A percentile compares a stretch with the other conserved stretches of the same genome.
phyloP scores from a whole-genome alignment of 2,797 vertebrate species.

The Enteromius afrohamiltoni region DNA sequence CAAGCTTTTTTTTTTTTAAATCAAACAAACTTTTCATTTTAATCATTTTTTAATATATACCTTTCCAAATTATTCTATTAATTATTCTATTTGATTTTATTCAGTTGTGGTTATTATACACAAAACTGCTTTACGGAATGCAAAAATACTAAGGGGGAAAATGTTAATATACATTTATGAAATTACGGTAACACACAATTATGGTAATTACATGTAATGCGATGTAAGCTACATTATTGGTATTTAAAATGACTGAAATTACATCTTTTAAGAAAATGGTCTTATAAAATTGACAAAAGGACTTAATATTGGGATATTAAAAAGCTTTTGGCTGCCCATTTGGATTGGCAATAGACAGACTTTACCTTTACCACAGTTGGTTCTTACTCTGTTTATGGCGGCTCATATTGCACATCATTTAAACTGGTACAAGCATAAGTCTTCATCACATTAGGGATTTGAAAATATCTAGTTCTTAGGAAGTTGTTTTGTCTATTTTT shows the following conservation, averaged over 20 bases:
- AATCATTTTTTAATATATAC: background rate
- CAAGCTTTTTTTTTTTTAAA: background rate
- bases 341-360: constrained; percentile 15
- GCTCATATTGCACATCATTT: constrained; percentile 20
- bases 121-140: background rate
- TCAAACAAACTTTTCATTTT: background rate
- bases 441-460: constrained; percentile 23
- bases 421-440: background rate
- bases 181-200: background rate
- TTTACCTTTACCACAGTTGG: constrained; percentile 12
- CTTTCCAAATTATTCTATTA: background rate
- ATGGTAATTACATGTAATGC: background rate
- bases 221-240: background rate
- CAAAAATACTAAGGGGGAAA: background rate
- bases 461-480: background rate
- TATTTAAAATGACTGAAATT: background rate
- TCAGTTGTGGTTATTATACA: background rate
- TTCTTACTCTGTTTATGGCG: constrained; percentile 16
- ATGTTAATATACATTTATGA: background rate
- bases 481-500: constrained; percentile 13
- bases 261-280: background rate
- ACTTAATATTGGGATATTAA: constrained; percentile 34
- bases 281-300: background rate
- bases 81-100: background rate
- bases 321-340: constrained; percentile 16